Evolutionary conservation across 1,140 invertebrate genomes (phyloP).

Genomic region (Eciton burchellii): DNA sequence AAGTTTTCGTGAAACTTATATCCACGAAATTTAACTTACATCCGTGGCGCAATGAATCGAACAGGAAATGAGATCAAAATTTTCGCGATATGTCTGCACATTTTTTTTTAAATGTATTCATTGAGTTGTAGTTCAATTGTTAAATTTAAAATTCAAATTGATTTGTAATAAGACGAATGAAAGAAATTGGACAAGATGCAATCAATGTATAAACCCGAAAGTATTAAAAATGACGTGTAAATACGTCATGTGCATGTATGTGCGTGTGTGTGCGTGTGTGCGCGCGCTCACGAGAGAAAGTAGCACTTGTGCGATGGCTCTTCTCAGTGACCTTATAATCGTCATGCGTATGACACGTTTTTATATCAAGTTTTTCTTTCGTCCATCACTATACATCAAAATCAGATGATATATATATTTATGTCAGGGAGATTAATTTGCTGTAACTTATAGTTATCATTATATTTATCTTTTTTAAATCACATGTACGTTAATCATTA

Average conservation of each 20-base stretch:
- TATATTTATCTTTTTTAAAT: no score
- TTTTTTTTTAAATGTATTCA: no score
- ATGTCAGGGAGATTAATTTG: no score
- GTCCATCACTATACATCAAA: not conserved
- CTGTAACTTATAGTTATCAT: no score
- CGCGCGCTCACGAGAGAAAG: conserved; percentile 63
- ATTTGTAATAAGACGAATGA: not conserved
- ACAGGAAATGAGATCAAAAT: no score
- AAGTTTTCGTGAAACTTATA: conserved; percentile 28
- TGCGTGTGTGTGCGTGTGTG: not conserved
- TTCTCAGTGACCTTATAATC: conserved; percentile 57
- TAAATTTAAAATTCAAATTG: conserved; percentile 22
- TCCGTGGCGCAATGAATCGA: no score
- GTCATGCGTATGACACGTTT: conserved; percentile 8
- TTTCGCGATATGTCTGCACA: no score
- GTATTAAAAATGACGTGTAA: conserved; percentile 56
- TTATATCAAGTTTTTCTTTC: not conserved
- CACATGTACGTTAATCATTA: no score
- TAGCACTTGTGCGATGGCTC: conserved; percentile 48
- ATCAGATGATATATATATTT: no score
- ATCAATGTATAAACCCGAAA: conserved; percentile 6
- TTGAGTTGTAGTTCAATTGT: not conserved
- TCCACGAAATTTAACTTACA: no score
- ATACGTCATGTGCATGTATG: not conserved
- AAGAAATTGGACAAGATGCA: conserved; percentile 27